A percentile compares a stretch with the other conserved stretches of the same genome.
Conservation (phyloP, 2,888 invertebrate species). For the Pseudeuparius sepicola region DNA sequence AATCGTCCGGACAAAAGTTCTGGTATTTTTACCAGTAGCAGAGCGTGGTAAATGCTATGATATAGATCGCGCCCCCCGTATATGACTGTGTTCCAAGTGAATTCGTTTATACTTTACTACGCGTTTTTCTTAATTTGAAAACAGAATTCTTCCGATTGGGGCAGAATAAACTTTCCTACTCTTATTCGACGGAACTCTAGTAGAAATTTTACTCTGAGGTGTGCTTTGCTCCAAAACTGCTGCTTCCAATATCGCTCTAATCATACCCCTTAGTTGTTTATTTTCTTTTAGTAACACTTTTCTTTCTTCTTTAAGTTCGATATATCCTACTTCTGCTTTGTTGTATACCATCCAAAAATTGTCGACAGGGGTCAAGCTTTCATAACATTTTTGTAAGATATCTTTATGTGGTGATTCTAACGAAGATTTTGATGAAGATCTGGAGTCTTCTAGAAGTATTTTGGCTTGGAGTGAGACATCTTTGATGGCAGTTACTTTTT, state of each 20-base stretch:
- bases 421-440: no score
- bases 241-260: slow-evolving; percentile 36
- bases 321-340: slow-evolving; percentile 37
- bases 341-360: slow-evolving; percentile 46
- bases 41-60: no score
- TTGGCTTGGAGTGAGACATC: slow-evolving; percentile 15
- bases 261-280: slow-evolving; percentile 34
- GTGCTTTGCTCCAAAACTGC: slow-evolving; percentile 27
- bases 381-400: slow-evolving; percentile 24
- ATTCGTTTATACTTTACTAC: no score
- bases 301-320: slow-evolving; percentile 40
- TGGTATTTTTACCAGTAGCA: no score
- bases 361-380: slow-evolving; percentile 35
- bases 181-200: slow-evolving; percentile 25
- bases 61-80: no score
- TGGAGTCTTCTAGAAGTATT: slow-evolving; percentile 9
- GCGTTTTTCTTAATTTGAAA: no score
- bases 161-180: slow-evolving; percentile 24
- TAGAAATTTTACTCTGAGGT: slow-evolving; percentile 24
- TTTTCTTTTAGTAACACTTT: slow-evolving; percentile 40
- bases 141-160: slow-evolving; percentile 22
- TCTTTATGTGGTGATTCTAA: slow-evolving; percentile 1
- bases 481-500: slow-evolving; percentile 14
- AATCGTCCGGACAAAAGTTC: no score
- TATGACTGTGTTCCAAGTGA: no score